Evolutionary conservation across 2,113 vertebrate genomes (phyloP).

Genomic region (Psittacula cyanocephala): DNA sequence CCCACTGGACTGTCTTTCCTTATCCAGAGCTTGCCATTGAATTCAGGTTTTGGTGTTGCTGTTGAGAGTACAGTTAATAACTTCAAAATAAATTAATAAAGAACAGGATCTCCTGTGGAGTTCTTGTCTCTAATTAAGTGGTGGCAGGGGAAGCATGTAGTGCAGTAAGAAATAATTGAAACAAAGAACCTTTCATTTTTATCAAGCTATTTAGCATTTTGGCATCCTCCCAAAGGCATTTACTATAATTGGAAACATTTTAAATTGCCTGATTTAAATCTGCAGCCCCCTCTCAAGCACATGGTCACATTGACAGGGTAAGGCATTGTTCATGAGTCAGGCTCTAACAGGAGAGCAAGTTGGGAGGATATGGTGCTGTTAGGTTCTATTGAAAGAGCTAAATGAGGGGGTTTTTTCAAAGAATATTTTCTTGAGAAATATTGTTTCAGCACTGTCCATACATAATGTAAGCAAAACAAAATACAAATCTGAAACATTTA

Average conservation of each 20-base stretch:
- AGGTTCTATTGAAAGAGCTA: neutral
- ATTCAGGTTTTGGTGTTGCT: neutral
- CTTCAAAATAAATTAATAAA: constrained; percentile 47
- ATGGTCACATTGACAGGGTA: neutral
- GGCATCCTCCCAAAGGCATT: constrained; percentile 39
- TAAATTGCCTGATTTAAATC: constrained; percentile 26
- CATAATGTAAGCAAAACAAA: neutral
- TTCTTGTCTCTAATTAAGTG: constrained; percentile 39
- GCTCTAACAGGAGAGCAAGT: neutral
- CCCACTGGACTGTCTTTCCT: neutral
- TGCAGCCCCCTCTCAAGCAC: neutral
- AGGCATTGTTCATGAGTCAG: neutral
- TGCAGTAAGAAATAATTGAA: constrained; percentile 53
- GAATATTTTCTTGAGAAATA: neutral
- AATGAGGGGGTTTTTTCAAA: neutral
- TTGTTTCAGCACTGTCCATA: neutral
- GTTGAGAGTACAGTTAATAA: neutral
- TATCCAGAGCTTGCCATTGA: neutral
- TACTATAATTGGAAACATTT: constrained; percentile 53
- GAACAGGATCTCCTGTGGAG: constrained; percentile 27
- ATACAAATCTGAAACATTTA: neutral
- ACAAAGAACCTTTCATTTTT: constrained; percentile 52
- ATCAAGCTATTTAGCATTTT: constrained; percentile 53
- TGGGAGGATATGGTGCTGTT: neutral
- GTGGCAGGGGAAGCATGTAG: neutral